Percentiles rank a stretch among this genome's conserved stretches.
Evolutionary conservation across 2,888 invertebrate species (phyloP).

Genomic region (Hololepta plana): DNA sequence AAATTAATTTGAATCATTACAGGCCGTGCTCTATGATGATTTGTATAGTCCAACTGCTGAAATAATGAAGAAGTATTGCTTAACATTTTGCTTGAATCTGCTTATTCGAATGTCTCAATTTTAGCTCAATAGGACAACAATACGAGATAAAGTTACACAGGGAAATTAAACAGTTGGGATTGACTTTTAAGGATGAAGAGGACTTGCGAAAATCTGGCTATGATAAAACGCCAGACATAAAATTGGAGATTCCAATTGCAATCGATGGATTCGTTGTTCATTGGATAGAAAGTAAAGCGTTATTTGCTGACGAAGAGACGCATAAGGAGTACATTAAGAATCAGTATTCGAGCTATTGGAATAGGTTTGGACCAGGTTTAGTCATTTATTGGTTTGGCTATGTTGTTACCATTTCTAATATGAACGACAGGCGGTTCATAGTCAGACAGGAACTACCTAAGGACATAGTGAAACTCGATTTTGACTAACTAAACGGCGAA

Average conservation of each 20-base stretch:
- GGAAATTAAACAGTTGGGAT: slow-evolving; percentile 36
- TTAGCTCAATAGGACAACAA: slow-evolving; percentile 63
- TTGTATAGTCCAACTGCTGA: slow-evolving; percentile 71
- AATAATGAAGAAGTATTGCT: slow-evolving; percentile 47
- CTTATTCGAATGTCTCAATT: slow-evolving; percentile 13
- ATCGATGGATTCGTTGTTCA: slow-evolving; percentile 72
- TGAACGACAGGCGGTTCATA: too few relatives aligned
- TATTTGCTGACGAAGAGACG: slow-evolving; percentile 73
- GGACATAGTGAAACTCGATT: too few relatives aligned
- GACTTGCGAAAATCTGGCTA: slow-evolving; percentile 66
- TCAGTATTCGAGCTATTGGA: slow-evolving; percentile 80
- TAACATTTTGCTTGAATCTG: background rate
- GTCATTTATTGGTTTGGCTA: slow-evolving; percentile 95
- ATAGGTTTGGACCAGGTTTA: slow-evolving; percentile 81
- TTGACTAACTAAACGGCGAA: too few relatives aligned
- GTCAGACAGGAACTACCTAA: too few relatives aligned
- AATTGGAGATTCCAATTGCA: slow-evolving; percentile 74
- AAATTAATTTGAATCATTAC: slow-evolving; percentile 11
- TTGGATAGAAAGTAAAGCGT: slow-evolving; percentile 94
- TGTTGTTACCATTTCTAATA: slow-evolving; percentile 42
- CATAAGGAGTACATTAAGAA: slow-evolving; percentile 68
- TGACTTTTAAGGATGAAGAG: slow-evolving; percentile 57
- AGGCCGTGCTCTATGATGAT: slow-evolving; percentile 68
- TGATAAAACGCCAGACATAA: slow-evolving; percentile 90
- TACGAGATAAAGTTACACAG: slow-evolving; percentile 61